These are phyloP conservation scores for Saguinus midas DNA, from an alignment of 2,113 vertebrate genomes.

Conservation along the genomic window DNA sequence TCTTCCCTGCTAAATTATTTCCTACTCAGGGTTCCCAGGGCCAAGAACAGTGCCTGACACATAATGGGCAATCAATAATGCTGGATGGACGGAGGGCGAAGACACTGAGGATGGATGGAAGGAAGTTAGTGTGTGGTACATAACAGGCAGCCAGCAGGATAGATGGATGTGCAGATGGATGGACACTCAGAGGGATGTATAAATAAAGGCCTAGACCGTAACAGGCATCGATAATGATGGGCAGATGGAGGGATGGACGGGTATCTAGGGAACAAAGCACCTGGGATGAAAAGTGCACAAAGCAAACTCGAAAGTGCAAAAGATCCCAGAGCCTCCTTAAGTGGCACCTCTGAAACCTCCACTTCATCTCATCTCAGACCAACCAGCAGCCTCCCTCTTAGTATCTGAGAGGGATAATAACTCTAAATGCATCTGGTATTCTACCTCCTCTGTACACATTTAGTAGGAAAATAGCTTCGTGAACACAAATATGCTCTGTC, in stretches of 20 bases:
- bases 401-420: not conserved
- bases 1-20: not conserved
- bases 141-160: not conserved
- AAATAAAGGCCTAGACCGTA: not conserved
- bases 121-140: not conserved
- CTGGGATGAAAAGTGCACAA: not conserved
- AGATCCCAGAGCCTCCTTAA: not conserved
- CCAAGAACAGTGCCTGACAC: not conserved
- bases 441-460: not conserved
- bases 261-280: not conserved
- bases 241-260: not conserved
- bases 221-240: not conserved
- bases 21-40: not conserved
- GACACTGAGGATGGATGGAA: not conserved
- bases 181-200: not conserved
- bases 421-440: not conserved
- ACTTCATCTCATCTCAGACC: not conserved
- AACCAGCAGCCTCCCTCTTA: not conserved
- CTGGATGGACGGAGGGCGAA: not conserved
- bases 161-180: not conserved
- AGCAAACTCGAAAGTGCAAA: not conserved
- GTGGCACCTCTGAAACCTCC: not conserved
- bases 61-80: not conserved
- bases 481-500: not conserved
- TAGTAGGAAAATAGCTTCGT: constrained; percentile 26